These are phyloP conservation scores for Rallus crepitans DNA, from an alignment of 2,797 vertebrate genomes.

Conservation along the genomic window DNA sequence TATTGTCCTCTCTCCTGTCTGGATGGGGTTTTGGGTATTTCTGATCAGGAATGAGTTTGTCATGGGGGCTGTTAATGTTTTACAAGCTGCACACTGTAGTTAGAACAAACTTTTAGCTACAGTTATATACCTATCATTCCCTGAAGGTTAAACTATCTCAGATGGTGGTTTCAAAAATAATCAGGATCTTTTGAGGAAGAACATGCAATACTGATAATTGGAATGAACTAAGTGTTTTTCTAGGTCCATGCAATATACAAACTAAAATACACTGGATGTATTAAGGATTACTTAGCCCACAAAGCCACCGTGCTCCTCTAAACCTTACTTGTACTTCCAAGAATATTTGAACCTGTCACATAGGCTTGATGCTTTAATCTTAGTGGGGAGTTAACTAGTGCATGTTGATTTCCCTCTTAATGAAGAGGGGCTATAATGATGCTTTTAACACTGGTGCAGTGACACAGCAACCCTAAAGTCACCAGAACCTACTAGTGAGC, in stretches of 20 bases:
- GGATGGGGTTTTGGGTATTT: background rate
- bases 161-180: background rate
- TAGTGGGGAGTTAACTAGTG: background rate
- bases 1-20: background rate
- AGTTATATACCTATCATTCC: background rate
- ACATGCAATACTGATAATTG: background rate
- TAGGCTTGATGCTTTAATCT: background rate
- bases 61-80: background rate
- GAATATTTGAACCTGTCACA: no score
- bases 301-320: background rate
- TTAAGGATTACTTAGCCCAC: background rate
- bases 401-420: background rate
- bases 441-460: background rate
- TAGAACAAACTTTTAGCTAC: background rate
- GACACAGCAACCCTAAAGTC: background rate
- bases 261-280: background rate
- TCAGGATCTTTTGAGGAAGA: background rate
- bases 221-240: background rate
- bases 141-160: background rate
- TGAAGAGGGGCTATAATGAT: background rate
- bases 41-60: background rate
- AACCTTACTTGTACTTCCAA: background rate
- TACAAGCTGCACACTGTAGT: background rate
- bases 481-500: background rate
- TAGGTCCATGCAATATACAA: background rate